Percentiles rank a stretch among this genome's conserved stretches.
phyloP scores from a whole-genome alignment of 1,140 invertebrate genomes.

The Drosophila kurseongensis region DNA sequence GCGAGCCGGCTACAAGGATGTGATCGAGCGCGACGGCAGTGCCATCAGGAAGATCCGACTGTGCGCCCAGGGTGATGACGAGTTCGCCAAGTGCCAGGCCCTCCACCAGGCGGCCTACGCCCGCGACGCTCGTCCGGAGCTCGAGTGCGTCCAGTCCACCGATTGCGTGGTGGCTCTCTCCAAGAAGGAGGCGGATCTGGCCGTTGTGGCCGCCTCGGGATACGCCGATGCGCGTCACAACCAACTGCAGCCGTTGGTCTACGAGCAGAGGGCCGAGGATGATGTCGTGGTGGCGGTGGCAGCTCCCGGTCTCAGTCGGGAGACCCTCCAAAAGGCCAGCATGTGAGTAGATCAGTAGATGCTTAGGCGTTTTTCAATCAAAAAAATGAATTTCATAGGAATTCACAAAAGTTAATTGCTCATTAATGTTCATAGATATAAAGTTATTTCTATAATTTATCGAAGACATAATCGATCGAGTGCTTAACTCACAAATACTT shows the following conservation, averaged over 20 bases:
- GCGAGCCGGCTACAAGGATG: conserved; percentile 90
- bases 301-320: conserved; percentile 47
- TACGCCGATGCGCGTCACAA: conserved; percentile 57
- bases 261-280: conserved; percentile 60
- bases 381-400: too few species aligned
- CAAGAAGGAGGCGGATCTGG: conserved; percentile 62
- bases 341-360: conserved; percentile 61
- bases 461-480: too few species aligned
- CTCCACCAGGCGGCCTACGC: conserved; percentile 89
- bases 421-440: too few species aligned
- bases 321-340: conserved; percentile 56
- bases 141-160: conserved; percentile 88
- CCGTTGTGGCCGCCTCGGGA: conserved; percentile 17
- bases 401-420: too few species aligned
- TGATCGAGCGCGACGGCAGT: conserved; percentile 88
- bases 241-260: conserved; percentile 67
- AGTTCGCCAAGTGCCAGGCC: conserved; percentile 88
- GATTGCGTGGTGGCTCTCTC: conserved; percentile 89
- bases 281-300: conserved; percentile 73
- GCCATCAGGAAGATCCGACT: conserved; percentile 85
- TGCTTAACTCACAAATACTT: too few species aligned
- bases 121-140: conserved; percentile 89
- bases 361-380: too few species aligned
- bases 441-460: too few species aligned
- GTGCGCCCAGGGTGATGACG: conserved; percentile 88